Percentiles rank a stretch among this genome's conserved stretches.
phyloP scores from a whole-genome alignment of 1,140 invertebrate genomes.

The Papilio dardanus region DNA sequence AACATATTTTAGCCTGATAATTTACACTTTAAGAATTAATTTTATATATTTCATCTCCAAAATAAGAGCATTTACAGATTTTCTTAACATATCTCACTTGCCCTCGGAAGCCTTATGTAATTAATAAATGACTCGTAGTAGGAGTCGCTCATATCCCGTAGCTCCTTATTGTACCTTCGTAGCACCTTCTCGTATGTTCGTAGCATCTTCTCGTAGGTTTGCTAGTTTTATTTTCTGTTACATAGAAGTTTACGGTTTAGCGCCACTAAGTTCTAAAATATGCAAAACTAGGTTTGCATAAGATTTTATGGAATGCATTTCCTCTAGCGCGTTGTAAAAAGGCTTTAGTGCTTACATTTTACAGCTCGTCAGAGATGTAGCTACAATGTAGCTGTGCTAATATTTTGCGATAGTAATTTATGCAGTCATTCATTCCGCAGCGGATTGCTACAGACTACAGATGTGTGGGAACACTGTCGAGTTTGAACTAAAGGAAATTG shows the following conservation, averaged over 20 bases:
- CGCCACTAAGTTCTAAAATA: neutral
- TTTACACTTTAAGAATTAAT: too few species aligned
- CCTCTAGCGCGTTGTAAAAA: neutral
- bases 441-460: neutral
- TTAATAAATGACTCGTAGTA: neutral
- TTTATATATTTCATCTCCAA: neutral
- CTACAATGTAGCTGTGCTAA: conserved; percentile 12
- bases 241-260: neutral
- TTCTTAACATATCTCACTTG: neutral
- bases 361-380: neutral
- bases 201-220: neutral
- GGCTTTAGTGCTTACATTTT: conserved; percentile 2
- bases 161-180: too few species aligned
- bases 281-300: conserved; percentile 1
- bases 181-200: neutral
- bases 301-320: conserved; percentile 28
- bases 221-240: neutral
- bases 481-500: neutral
- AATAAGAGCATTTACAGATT: neutral
- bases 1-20: too few species aligned
- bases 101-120: neutral
- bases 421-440: neutral
- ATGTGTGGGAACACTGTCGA: neutral
- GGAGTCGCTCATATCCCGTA: too few species aligned
- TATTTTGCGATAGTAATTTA: conserved; percentile 6